These are phyloP conservation scores for Tenebrosternarchus preto DNA, from an alignment of 2,113 vertebrate species.

Conservation along the genomic window DNA sequence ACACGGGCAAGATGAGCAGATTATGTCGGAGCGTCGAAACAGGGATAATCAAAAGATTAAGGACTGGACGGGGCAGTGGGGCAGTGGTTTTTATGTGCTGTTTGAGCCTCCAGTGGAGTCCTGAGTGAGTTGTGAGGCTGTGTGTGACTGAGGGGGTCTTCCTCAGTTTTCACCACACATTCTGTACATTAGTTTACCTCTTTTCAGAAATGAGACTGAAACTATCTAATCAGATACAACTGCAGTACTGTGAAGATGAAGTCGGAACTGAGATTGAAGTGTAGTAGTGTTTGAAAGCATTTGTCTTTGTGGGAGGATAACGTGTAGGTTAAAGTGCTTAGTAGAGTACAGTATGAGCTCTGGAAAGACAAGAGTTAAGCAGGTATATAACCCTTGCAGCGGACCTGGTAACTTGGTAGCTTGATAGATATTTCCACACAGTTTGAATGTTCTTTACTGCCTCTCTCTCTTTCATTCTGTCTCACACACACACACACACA, in stretches of 20 bases:
- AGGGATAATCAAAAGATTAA: neutral
- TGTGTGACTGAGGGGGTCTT: neutral
- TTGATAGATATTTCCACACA: conserved; percentile 47
- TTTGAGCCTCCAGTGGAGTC: conserved; percentile 2
- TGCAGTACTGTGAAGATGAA: neutral
- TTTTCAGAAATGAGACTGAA: neutral
- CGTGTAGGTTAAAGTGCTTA: neutral
- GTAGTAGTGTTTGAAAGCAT: neutral
- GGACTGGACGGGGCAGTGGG: too few species aligned
- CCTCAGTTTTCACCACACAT: neutral
- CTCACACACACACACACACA: conserved; percentile 18
- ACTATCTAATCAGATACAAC: neutral
- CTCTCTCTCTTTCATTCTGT: neutral
- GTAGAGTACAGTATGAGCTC: neutral
- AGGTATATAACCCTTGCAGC: conserved; percentile 52
- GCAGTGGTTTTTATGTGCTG: neutral
- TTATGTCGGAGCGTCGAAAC: neutral
- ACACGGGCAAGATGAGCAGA: neutral
- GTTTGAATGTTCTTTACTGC: neutral
- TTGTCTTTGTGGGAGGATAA: conserved; percentile 17
- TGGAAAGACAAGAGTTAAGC: conserved; percentile 12
- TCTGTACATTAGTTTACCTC: neutral
- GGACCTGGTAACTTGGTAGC: conserved; percentile 34
- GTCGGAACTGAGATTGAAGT: neutral
- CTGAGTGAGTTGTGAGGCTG: conserved; percentile 35